Percentiles rank a stretch among this genome's conserved stretches.
Evolutionary conservation across 2,113 vertebrate species (phyloP).

Genomic region (Aptenodytes forsteri): DNA sequence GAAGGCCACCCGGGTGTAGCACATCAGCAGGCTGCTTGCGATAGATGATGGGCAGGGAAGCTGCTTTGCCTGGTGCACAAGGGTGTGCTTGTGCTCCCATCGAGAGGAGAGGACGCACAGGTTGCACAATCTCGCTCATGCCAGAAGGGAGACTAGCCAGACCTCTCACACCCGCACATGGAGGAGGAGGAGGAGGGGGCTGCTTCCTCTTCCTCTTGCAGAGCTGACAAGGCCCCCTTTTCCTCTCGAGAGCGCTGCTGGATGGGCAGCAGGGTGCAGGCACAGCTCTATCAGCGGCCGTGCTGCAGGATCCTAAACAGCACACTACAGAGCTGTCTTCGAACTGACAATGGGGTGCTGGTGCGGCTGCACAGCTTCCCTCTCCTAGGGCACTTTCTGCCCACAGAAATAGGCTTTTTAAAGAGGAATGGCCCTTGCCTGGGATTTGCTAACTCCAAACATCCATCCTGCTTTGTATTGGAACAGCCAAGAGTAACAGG

Average conservation of each 20-base stretch:
- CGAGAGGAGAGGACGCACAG: rapidly evolving
- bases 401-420: not conserved
- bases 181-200: not conserved
- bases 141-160: not conserved
- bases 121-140: rapidly evolving
- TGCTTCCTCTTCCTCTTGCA: not conserved
- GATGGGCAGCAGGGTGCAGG: not conserved
- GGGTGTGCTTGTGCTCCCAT: not conserved
- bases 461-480: not conserved
- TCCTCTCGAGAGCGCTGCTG: not conserved
- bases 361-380: not conserved
- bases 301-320: not conserved
- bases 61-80: rapidly evolving
- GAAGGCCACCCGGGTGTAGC: rapidly evolving
- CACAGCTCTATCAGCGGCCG: rapidly evolving
- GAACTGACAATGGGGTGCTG: rapidly evolving
- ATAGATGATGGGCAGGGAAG: not conserved
- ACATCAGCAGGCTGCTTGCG: no score
- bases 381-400: not conserved
- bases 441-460: not conserved
- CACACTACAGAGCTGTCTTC: not conserved
- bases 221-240: not conserved
- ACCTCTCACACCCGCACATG: rapidly evolving
- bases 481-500: not conserved
- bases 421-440: not conserved